phyloP scores from a whole-genome alignment of 2,113 vertebrate species.

The Ascaphus truei region DNA sequence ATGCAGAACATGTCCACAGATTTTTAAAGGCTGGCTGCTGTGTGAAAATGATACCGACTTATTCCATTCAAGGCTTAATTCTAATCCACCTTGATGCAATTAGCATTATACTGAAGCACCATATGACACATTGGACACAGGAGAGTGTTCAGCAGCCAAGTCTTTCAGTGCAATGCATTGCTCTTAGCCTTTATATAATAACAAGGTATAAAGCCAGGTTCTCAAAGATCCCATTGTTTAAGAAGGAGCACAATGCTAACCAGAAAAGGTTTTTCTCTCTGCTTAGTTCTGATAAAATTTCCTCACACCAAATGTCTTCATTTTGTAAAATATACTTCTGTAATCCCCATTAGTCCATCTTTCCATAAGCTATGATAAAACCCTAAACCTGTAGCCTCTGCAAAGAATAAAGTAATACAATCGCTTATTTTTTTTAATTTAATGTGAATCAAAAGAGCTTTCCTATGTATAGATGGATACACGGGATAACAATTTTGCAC shows the following conservation, averaged over 20 bases:
- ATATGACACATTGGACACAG: slow-evolving; percentile 33
- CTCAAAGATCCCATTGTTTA: slow-evolving; percentile 21
- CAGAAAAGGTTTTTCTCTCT: slow-evolving; percentile 3
- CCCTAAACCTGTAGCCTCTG: slow-evolving; percentile 10
- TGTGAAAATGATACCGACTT: slow-evolving; percentile 35
- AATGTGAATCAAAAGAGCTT: slow-evolving; percentile 22
- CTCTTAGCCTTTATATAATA: slow-evolving; percentile 32
- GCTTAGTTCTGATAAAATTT: slow-evolving; percentile 25
- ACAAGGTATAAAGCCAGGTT: slow-evolving; percentile 4
- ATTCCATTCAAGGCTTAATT: slow-evolving; percentile 31
- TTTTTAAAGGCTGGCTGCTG: slow-evolving; percentile 32
- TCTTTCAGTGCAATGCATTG: slow-evolving; percentile 31
- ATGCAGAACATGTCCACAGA: slow-evolving; percentile 18
- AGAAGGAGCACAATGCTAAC: slow-evolving; percentile 9
- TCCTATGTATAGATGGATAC: slow-evolving; percentile 4
- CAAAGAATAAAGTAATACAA: slow-evolving; percentile 15
- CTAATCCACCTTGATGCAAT: slow-evolving; percentile 37
- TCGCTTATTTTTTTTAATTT: slow-evolving; percentile 2
- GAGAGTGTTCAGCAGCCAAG: slow-evolving; percentile 12
- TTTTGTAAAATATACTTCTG: slow-evolving; percentile 17
- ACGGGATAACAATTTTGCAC: slow-evolving; percentile 1
- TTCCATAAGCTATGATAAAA: slow-evolving; percentile 7
- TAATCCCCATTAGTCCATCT: slow-evolving; percentile 29
- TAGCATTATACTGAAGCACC: slow-evolving; percentile 36
- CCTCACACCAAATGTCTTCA: slow-evolving; percentile 30